Base-by-base conservation (phyloP, 2,113 vertebrate species). In the Amia ocellicauda region DNA sequence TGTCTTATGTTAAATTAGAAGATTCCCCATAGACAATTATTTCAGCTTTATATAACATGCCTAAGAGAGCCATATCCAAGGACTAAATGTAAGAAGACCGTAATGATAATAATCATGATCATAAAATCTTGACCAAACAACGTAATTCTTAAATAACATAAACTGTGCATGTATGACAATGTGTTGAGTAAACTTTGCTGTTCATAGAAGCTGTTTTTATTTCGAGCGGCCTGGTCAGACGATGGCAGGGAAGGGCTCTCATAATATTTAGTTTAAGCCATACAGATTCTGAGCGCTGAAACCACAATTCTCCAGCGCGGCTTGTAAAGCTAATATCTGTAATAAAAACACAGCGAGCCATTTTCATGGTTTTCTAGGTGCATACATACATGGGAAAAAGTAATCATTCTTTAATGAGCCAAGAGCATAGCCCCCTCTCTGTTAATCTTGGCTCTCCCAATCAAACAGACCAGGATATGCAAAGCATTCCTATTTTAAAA, bases 261-360 rank as follows among this genome's bases (percentile, higher is more conserved):
- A 61, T 61, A 61, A 54, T 61, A 61, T 67, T 67, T 54, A 61
- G 52, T 55, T 22, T 52, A 60, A 27, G 41, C 22, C n/a, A 52
- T 40, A 28, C 13, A 19, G 36, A 22, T 64, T 58, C 43, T 57
- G 59, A 68, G 56, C 27, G 47, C 43, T 9, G 50, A 72, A 71
- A 72, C 69, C 49, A 31, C 52, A 64, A 63, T 43, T 63, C 58
- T 64, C 62, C 58, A 68, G 41, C 53, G 29, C 61, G 53, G 71
- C 59, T 67, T 75, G 64, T 74, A 71, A 76, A 73, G 70, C 61
- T 56, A 69, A 79, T 62, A 27, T 69, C 58, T 72, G 63, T 51
- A 68, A 58, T 75, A 63, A 74, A 69, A 71, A 63, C 66, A 55
- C n/a, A 27, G 27, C 63, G 23, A 47, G 56, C 50, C 57, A 49